Base-by-base conservation (phyloP, 2,113 vertebrate genomes). In the Caranx melampygus region DNA sequence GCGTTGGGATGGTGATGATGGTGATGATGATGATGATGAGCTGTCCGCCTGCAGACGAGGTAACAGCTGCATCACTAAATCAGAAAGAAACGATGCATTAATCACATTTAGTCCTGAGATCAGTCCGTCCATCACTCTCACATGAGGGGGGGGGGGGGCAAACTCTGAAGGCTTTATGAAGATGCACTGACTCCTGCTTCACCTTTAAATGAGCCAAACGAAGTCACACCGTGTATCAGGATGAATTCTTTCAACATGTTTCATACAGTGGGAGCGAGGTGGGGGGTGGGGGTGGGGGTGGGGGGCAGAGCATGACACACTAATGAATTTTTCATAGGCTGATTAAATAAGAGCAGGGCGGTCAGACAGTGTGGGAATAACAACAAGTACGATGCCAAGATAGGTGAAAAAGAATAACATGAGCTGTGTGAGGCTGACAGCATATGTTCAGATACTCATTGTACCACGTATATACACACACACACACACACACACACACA, bases 381-480 rank as follows among this genome's bases (percentile, higher is more conserved):
- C 61, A 72, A 34, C 10, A 66, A 76, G 40, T 21, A 35, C 26
- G 6, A 33, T 34, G 75, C 51, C 62, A 79, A 75, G 64, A 75
- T 42, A 65, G 71, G 76, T 84, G 57, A 61, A 73, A 78, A 84
- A 68, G 59, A 78, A 76, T 49, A 86, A 86, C 57, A 71, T 7
- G 9, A 65, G 59, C 64, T 60, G 75, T 87, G 75, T 77, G 73
- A 61, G 62, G 70, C 65, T 74, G 68, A 72, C 57, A 62, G 66
- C 86, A 82, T 71, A 78, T 85, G 86, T 81, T 78, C 76, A 77
- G 84, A 87, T 54, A 66, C 70, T 86, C 60, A 72, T 78, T 68
- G 55, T 74, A 75, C 20, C 60, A 3, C 37, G 45, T 51, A 69
- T 20, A 16, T 57, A 71, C 31, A 55, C 67, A 61, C 54, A 79